Evolutionary conservation across 2,797 vertebrate genomes (phyloP).

Genomic region (Pseudotriccus pelzelni): DNA sequence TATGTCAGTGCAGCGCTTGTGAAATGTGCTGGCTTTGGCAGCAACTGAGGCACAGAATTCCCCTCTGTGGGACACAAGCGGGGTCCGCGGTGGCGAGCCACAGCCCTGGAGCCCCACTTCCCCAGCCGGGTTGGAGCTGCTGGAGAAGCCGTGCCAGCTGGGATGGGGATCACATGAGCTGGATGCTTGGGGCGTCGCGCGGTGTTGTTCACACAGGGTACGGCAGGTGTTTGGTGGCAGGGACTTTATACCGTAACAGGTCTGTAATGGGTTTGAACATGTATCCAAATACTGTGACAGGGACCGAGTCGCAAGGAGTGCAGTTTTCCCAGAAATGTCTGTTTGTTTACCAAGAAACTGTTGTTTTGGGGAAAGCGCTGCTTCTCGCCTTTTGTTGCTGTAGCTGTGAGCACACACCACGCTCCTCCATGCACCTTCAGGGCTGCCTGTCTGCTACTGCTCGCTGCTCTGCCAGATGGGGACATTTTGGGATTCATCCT

Average conservation of each 20-base stretch:
- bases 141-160: neutral
- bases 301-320: neutral
- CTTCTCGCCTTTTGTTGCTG: neutral
- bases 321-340: neutral
- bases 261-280: neutral
- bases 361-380: neutral
- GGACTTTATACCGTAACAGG: neutral
- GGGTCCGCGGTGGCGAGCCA: neutral
- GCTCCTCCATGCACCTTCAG: neutral
- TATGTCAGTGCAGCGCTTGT: neutral
- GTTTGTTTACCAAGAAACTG: neutral
- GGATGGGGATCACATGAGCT: neutral
- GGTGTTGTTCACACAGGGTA: neutral
- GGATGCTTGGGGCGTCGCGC: rapidly evolving
- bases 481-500: neutral
- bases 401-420: neutral
- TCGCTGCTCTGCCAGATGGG: neutral
- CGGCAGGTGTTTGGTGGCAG: neutral
- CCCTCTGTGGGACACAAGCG: neutral
- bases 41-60: neutral
- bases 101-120: neutral
- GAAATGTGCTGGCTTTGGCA: slow-evolving; percentile 1
- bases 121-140: neutral
- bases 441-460: neutral
- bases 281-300: neutral